A percentile compares a stretch with the other conserved stretches of the same genome.
These are phyloP conservation scores for Scaptomyza parva DNA, from an alignment of 2,888 invertebrate species.

Conservation along the genomic window DNA sequence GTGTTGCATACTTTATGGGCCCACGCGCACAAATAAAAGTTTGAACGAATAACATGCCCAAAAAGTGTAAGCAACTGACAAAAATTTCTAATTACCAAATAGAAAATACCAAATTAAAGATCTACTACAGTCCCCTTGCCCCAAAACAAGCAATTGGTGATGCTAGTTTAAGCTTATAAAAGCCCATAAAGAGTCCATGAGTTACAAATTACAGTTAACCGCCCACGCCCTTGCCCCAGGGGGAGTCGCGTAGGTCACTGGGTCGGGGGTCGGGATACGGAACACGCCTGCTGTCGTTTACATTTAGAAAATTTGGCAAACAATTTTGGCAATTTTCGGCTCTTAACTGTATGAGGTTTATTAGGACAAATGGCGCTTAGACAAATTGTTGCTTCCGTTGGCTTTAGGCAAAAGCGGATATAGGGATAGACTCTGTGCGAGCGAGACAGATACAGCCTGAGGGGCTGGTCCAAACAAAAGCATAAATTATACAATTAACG, in stretches of 20 bases:
- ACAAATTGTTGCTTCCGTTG: slow-evolving; percentile 66
- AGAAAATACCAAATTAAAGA: slow-evolving; percentile 40
- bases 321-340: slow-evolving; percentile 61
- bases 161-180: slow-evolving; percentile 50
- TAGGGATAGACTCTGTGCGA: not conserved
- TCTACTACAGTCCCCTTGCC: not conserved
- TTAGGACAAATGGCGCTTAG: slow-evolving; percentile 58
- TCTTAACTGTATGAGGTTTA: slow-evolving; percentile 64
- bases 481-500: slow-evolving; percentile 61
- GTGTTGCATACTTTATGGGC: slow-evolving; percentile 34
- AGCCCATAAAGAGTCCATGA: slow-evolving; percentile 48
- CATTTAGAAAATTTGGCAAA: slow-evolving; percentile 53
- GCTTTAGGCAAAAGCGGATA: slow-evolving; percentile 7
- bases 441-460: not conserved
- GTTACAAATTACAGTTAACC: slow-evolving; percentile 38
- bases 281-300: slow-evolving; percentile 18
- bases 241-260: not conserved
- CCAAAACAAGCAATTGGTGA: not conserved
- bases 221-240: slow-evolving; percentile 18
- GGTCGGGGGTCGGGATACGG: no score
- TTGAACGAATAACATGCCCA: slow-evolving; percentile 12
- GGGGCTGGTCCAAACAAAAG: slow-evolving; percentile 24
- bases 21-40: not conserved
- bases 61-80: slow-evolving; percentile 8
- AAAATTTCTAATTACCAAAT: slow-evolving; percentile 53